Conservation (phyloP, 2,888 invertebrate species). For the Prosopocoilus inquinatus region DNA sequence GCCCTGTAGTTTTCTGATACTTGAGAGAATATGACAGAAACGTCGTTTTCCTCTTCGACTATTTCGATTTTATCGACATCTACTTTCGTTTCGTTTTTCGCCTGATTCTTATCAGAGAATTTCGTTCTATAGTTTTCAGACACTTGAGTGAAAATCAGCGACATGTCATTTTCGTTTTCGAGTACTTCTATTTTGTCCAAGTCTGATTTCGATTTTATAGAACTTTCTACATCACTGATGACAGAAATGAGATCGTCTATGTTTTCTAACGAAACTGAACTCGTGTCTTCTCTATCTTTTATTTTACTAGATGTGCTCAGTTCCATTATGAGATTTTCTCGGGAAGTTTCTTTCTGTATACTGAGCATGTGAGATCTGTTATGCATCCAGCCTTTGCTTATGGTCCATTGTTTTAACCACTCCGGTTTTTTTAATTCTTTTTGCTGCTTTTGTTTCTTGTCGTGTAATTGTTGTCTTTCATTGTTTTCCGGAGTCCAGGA, state of each 20-base stretch:
- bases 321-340: conserved; percentile 2
- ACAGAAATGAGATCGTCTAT: conserved; percentile 45
- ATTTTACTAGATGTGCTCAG: not conserved
- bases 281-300: conserved; percentile 25
- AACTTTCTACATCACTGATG: conserved; percentile 25
- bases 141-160: conserved; percentile 14
- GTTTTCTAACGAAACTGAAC: conserved; percentile 42
- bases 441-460: conserved; percentile 13
- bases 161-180: too few relatives aligned
- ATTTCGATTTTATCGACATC: not conserved
- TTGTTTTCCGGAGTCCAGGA: conserved; percentile 39
- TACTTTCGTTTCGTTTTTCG: too few relatives aligned
- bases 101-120: not conserved
- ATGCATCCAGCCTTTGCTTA: conserved; percentile 51
- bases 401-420: conserved; percentile 51
- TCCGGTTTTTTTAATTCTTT: conserved; percentile 36
- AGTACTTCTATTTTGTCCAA: conserved; percentile 26
- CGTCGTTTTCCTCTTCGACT: conserved; percentile 21
- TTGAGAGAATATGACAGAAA: conserved; percentile 36
- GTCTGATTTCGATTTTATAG: conserved; percentile 17
- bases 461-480: conserved; percentile 15
- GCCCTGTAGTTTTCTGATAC: conserved; percentile 44
- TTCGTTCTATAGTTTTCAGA: conserved; percentile 11
- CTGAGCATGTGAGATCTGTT: conserved; percentile 45
- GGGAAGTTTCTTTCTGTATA: conserved; percentile 26